Base-by-base conservation (phyloP, 1,140 invertebrate genomes). In the Triops cancriformis region DNA sequence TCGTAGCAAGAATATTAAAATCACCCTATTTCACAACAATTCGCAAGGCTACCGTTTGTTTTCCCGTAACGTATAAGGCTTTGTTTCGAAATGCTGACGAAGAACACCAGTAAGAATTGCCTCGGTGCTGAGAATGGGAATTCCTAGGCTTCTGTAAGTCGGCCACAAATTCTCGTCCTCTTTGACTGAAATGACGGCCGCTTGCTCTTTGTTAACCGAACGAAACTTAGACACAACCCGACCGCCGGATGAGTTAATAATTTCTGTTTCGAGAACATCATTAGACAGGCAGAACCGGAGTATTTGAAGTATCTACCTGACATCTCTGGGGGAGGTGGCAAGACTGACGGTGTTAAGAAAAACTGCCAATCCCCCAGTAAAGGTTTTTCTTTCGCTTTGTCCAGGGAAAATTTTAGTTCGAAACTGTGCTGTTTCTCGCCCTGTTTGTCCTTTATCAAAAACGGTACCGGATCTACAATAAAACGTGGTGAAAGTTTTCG, bases 31-130 rank as follows among this genome's bases (percentile, higher is more conserved):
- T 37, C 10, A 64, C 18, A 18, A n/a, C 14, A 64, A 64, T 4
- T 4, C 18, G 2, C n/a, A n/a, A 23, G 0, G n/a, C 18, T 6
- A 64, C 51, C 51, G 23, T 14, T 64, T 23, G 14, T 74, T 10
- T 74, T 42, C 37, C 64, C 37, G n/a, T 26, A 23, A 78, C 23
- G 41, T 74, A 26, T 74, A 78, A 72, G 74, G 77, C 10, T 76
- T 73, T 37, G 85, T 82, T 79, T 87, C 81, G 9, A 86, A 73
- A 79, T 85, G 79, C 75, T 88, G 87, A 42, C 81, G 82, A 3
- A 87, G 79, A 74, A 88, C 84, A 9, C 86, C 85, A 73, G 83
- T 83, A 26, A 88, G 81, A 9, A 88, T 79, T 76, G 86, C 85
- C 82, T 88, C 87, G 9, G 82, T 82, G 3, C 84, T 83, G 5